Evolutionary conservation across 2,888 invertebrate species (phyloP), one percentile per base, ranked within the genome.

Genomic region (Caenorhabditis angaria): DNA sequence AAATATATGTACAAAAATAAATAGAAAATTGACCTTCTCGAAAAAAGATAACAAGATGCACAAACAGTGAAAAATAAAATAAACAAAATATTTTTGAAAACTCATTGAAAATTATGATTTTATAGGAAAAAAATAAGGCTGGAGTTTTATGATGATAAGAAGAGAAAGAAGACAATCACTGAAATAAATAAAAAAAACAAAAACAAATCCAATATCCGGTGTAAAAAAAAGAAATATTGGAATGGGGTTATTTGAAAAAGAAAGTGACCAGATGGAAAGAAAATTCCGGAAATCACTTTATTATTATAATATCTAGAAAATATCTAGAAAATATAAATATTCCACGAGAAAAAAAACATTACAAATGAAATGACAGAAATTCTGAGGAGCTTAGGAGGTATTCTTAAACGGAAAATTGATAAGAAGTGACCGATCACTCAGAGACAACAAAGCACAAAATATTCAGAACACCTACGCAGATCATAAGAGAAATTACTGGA

Each of bases 141-240:
- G 41, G 41, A 18, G 41, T 41, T 41, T 18, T 18, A 41, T 41
- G 10, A 12, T 32, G 32, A n/a, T 28, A 55, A 55, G 54, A 2
- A 14, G 28, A 14, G 27, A 54, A 54, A 27, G 22, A 51, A 18
- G 50, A 5, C 3, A 27, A 41, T 41, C 1, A 32, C 20, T 29
- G 29, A 32, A 56, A 20, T 10, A 56, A 5, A 56, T 29, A 10
- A 56, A 57, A 24, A 47, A 58, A 22, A 20, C 3, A 32, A 27
- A 41, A 12, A 35, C 28, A 2, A 28, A 50, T 48, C 48, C 59
- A 50, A 50, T 59, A 18, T 28, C 48, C 6, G 28, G 28, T n/a
- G 48, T 59, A 48, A 41, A 41, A 28, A 48, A 28, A 50, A 56
- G 27, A 27, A 28, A 56, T 56, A 48, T 10, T 25, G 20, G 48